A percentile compares a stretch with the other conserved stretches of the same genome.
These are phyloP conservation scores for Limnephilus marmoratus DNA, from an alignment of 2,888 invertebrate species.

Conservation along the genomic window DNA sequence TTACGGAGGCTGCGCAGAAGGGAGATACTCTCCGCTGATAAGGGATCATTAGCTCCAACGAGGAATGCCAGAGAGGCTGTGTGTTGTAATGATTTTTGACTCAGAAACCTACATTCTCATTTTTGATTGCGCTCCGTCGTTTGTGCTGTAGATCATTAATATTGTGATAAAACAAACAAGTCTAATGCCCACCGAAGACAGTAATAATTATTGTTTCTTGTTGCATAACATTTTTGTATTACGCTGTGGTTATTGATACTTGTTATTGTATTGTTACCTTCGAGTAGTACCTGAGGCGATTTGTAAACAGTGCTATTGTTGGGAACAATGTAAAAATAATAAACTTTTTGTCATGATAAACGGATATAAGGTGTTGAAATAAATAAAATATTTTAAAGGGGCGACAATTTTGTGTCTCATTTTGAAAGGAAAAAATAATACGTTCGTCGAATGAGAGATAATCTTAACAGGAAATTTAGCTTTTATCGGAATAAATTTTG, in stretches of 20 bases:
- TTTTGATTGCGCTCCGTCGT: constrained; percentile 50
- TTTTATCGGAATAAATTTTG: too few relatives aligned
- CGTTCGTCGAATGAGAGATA: too few relatives aligned
- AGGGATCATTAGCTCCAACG: constrained; percentile 59
- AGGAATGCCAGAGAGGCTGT: constrained; percentile 48
- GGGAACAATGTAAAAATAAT: not conserved
- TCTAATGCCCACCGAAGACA: constrained; percentile 20
- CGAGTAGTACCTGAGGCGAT: not conserved
- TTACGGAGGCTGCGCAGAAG: constrained; percentile 51
- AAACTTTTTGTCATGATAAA: not conserved
- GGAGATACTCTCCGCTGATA: constrained; percentile 54
- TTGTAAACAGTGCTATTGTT: not conserved
- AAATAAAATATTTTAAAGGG: not conserved
- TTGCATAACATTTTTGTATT: constrained; percentile 22
- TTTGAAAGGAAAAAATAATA: not conserved
- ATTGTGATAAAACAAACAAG: constrained; percentile 45
- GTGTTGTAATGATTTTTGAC: constrained; percentile 56
- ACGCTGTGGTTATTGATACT: constrained; percentile 2
- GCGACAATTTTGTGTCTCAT: not conserved
- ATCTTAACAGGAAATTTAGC: not conserved
- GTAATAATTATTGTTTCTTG: constrained; percentile 28
- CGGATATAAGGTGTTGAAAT: not conserved
- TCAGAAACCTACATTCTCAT: constrained; percentile 50
- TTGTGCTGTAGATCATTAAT: constrained; percentile 40
- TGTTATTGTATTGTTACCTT: not conserved